phyloP scores from a whole-genome alignment of 2,113 vertebrate genomes.

The Gymnorhina tibicen region DNA sequence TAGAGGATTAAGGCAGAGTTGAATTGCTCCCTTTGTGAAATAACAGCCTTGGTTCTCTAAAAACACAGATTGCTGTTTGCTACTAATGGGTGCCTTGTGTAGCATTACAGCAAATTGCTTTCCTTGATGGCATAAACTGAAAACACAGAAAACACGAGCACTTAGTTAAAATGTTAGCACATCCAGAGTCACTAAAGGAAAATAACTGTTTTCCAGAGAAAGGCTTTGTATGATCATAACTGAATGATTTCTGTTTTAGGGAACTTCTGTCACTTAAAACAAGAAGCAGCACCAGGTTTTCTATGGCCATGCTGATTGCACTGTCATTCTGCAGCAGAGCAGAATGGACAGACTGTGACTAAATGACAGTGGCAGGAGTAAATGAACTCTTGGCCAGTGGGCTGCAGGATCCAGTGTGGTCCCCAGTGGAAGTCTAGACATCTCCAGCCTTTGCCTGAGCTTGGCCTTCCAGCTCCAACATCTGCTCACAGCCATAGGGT shows the following conservation, averaged over 20 bases:
- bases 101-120: conserved; percentile 60
- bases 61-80: conserved; percentile 60
- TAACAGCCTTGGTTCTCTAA: conserved; percentile 44
- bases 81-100: conserved; percentile 51
- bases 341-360: neutral
- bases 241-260: neutral
- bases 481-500: neutral
- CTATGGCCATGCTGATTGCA: neutral
- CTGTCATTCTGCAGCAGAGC: neutral
- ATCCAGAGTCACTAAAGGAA: conserved; percentile 23
- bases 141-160: neutral
- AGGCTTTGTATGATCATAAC: neutral
- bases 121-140: conserved; percentile 43
- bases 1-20: conserved; percentile 24
- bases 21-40: conserved; percentile 35
- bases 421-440: neutral
- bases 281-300: neutral
- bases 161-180: conserved; percentile 53
- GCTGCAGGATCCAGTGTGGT: neutral
- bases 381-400: neutral
- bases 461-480: neutral
- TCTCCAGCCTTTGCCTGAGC: neutral
- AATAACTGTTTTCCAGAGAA: conserved; percentile 1
- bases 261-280: neutral
- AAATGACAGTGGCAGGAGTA: neutral